Evolutionary conservation across 2,797 vertebrate genomes (phyloP).

Genomic region (Rhadinocentrus ornatus): DNA sequence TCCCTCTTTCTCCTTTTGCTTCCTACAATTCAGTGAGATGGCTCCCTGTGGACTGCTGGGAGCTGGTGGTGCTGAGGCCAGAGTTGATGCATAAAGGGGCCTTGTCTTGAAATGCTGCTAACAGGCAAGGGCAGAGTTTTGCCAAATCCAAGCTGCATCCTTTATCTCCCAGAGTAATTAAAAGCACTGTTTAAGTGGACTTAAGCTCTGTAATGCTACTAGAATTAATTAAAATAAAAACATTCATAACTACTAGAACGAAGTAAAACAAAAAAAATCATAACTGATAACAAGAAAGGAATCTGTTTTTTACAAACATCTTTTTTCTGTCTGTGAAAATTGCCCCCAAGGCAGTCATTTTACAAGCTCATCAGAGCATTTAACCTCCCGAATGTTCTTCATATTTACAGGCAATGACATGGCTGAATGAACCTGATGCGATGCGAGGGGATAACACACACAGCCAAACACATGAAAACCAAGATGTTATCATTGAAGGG

Average conservation of each 20-base stretch:
- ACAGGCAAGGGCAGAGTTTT: slow-evolving; percentile 26
- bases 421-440: slow-evolving; percentile 41
- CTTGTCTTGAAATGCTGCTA: slow-evolving; percentile 53
- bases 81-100: slow-evolving; percentile 66
- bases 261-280: too few relatives aligned
- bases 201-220: neutral
- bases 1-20: slow-evolving; percentile 53
- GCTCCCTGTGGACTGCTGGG: slow-evolving; percentile 68
- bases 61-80: slow-evolving; percentile 60
- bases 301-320: neutral
- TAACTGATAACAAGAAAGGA: neutral
- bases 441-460: slow-evolving; percentile 12
- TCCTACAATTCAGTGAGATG: slow-evolving; percentile 69
- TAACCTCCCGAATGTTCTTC: slow-evolving; percentile 43
- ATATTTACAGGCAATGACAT: slow-evolving; percentile 44
- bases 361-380: slow-evolving; percentile 55
- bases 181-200: slow-evolving; percentile 16
- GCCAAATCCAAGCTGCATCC: slow-evolving; percentile 19
- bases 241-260: too few relatives aligned
- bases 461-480: slow-evolving; percentile 3
- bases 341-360: slow-evolving; percentile 24
- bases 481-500: neutral
- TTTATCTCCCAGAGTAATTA: slow-evolving; percentile 18
- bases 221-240: slow-evolving; percentile 1
- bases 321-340: neutral